Evolutionary conservation across 2,113 vertebrate species (phyloP).

Genomic region (Rynchops niger): DNA sequence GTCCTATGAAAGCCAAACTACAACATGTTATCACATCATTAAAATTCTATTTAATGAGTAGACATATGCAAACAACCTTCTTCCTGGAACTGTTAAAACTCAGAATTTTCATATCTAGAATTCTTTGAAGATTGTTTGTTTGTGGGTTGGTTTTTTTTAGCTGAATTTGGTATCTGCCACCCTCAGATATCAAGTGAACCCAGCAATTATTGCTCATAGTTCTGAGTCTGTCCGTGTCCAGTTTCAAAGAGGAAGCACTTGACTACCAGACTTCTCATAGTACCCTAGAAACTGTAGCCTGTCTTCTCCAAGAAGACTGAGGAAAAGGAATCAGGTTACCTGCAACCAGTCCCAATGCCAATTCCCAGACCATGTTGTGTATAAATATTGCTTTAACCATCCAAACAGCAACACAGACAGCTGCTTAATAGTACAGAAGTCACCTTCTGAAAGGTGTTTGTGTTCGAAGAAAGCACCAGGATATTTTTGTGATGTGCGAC

Average conservation of each 20-base stretch:
- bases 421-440: neutral
- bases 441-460: neutral
- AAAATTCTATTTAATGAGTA: neutral
- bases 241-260: neutral
- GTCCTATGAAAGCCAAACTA: neutral
- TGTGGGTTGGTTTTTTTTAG: neutral
- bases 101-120: neutral
- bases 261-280: neutral
- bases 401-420: neutral
- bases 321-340: neutral
- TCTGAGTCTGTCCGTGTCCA: neutral
- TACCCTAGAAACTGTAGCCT: neutral
- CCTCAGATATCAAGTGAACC: neutral
- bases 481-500: neutral
- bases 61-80: neutral
- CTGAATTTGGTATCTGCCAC: neutral
- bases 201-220: rapidly evolving
- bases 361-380: neutral
- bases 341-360: neutral
- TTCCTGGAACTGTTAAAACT: neutral
- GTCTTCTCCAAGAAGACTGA: neutral
- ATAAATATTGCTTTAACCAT: neutral
- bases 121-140: neutral
- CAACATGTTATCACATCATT: rapidly evolving
- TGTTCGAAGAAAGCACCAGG: neutral